Conservation (phyloP, 2,797 vertebrate genomes). For the Novumbra hubbsi region DNA sequence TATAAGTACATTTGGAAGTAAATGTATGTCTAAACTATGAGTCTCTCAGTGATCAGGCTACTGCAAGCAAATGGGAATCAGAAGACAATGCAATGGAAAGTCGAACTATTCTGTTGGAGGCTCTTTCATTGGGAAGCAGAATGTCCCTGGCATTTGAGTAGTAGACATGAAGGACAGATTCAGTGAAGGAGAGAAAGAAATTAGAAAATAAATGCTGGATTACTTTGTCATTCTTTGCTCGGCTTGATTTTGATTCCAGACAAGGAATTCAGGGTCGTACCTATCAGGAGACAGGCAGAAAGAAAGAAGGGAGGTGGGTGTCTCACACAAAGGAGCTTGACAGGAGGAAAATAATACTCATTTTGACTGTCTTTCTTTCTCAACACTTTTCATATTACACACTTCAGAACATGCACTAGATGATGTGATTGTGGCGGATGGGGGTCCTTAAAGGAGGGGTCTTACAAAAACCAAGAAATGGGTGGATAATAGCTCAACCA, state of each 20-base stretch:
- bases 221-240: conserved; percentile 89
- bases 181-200: conserved; percentile 65
- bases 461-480: conserved; percentile 24
- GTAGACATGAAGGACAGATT: conserved; percentile 60
- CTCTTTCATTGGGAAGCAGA: conserved; percentile 33
- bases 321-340: conserved; percentile 63
- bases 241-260: conserved; percentile 89
- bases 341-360: conserved; percentile 48
- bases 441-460: conserved; percentile 67
- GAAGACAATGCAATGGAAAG: conserved; percentile 51
- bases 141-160: conserved; percentile 36
- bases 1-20: neutral
- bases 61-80: conserved; percentile 1
- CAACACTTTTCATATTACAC: conserved; percentile 66
- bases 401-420: conserved; percentile 68
- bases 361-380: conserved; percentile 70
- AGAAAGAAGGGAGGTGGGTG: conserved; percentile 76
- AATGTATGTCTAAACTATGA: neutral
- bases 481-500: neutral
- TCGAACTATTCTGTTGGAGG: conserved; percentile 47
- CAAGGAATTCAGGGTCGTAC: conserved; percentile 87
- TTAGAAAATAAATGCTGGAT: conserved; percentile 78
- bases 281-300: conserved; percentile 83
- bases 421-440: conserved; percentile 41
- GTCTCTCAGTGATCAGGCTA: neutral